These are phyloP conservation scores for Eurois occulta DNA, from an alignment of 2,888 invertebrate species.

Conservation along the genomic window DNA sequence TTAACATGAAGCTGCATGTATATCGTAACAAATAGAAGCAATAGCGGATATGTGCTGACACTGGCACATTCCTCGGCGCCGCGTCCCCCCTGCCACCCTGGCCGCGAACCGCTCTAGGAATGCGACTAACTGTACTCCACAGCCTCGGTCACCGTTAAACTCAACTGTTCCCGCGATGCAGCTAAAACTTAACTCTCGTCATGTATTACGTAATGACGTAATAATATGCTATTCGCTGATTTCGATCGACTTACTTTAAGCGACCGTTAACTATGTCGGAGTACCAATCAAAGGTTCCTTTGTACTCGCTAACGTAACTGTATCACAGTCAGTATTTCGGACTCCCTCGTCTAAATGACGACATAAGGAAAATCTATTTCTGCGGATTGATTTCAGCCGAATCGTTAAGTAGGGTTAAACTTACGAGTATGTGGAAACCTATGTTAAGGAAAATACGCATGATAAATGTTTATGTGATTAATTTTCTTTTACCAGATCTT, in stretches of 20 bases:
- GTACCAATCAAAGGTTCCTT: conserved; percentile 58
- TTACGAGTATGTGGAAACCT: conserved; percentile 1
- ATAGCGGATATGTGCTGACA: conserved; percentile 72
- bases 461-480: conserved; percentile 4
- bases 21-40: conserved; percentile 64
- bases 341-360: conserved; percentile 21
- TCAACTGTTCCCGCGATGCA: conserved; percentile 80
- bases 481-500: conserved; percentile 2
- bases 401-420: conserved; percentile 4
- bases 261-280: conserved; percentile 50
- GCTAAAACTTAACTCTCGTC: conserved; percentile 75
- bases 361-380: conserved; percentile 40
- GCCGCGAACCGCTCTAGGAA: conserved; percentile 82
- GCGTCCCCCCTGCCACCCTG: conserved; percentile 77
- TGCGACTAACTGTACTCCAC: conserved; percentile 86
- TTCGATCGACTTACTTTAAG: conserved; percentile 57
- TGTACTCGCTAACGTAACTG: conserved; percentile 43
- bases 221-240: conserved; percentile 73
- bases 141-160: conserved; percentile 86
- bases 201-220: conserved; percentile 76
- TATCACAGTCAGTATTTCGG: conserved; percentile 43
- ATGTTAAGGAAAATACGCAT: conserved; percentile 3
- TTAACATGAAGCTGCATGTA: conserved; percentile 46
- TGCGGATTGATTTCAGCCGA: conserved; percentile 16
- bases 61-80: conserved; percentile 72